A percentile compares a stretch with the other conserved stretches of the same genome.
These are phyloP conservation scores for Tridacna crocea DNA, from an alignment of 2,888 invertebrate genomes.

Conservation along the genomic window DNA sequence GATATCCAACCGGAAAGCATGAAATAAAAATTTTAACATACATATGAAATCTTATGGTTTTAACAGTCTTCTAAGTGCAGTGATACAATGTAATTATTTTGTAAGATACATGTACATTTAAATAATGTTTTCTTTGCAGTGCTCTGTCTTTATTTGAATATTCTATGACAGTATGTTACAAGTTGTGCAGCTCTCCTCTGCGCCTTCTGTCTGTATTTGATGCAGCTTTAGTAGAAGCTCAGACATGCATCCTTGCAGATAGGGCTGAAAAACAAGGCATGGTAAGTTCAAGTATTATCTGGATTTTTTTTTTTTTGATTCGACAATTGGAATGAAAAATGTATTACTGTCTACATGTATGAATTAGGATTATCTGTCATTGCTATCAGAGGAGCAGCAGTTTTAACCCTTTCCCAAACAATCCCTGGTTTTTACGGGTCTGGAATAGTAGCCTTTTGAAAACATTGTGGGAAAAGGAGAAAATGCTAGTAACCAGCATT, in stretches of 20 bases:
- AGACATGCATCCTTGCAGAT: conserved; percentile 86
- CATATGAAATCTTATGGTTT: background rate
- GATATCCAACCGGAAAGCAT: too few relatives aligned
- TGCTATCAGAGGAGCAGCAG: background rate
- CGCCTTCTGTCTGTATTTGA: conserved; percentile 88
- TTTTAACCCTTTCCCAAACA: too few relatives aligned
- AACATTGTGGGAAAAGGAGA: too few relatives aligned
- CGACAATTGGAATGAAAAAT: background rate
- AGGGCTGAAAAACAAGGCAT: conserved; percentile 60
- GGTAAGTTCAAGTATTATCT: conserved; percentile 38
- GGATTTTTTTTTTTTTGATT: too few relatives aligned
- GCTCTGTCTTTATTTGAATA: conserved; percentile 86
- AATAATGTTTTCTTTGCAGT: conserved; percentile 66
- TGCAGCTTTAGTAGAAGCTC: conserved; percentile 75
- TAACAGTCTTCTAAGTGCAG: background rate
- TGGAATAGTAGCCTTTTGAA: too few relatives aligned
- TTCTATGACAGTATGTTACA: conserved; percentile 88
- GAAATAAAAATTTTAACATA: background rate
- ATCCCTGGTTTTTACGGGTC: too few relatives aligned
- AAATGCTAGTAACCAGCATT: too few relatives aligned
- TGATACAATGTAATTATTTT: background rate
- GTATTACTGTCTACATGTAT: background rate
- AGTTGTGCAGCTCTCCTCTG: conserved; percentile 88
- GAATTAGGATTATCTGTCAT: background rate
- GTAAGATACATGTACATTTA: too few relatives aligned